Percentiles rank a stretch among this genome's conserved stretches.
These are phyloP conservation scores for Hemitrygon akajei DNA, from an alignment of 2,797 vertebrate genomes.

Conservation along the genomic window DNA sequence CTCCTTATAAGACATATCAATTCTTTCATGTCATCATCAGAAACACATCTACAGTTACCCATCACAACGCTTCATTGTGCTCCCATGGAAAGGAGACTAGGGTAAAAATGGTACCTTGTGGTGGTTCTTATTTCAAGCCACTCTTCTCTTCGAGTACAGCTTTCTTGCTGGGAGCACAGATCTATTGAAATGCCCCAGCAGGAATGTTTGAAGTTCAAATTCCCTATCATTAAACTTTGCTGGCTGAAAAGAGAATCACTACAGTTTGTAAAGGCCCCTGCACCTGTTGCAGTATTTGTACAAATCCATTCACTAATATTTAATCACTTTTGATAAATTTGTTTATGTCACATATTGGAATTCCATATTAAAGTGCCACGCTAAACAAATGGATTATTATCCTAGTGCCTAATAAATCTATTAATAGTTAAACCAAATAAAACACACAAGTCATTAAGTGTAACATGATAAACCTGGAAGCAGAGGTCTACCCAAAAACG, in stretches of 20 bases:
- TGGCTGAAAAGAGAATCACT: conserved; percentile 19
- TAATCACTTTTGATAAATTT: conserved; percentile 81
- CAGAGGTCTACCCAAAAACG: background rate
- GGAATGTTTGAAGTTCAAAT: conserved; percentile 5
- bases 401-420: conserved; percentile 45
- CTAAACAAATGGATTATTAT: conserved; percentile 66
- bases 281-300: conserved; percentile 86
- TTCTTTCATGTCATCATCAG: background rate
- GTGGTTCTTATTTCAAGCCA: background rate
- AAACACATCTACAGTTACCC: background rate
- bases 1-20: background rate
- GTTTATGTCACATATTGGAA: conserved; percentile 60
- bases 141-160: background rate
- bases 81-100: background rate
- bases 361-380: conserved; percentile 47
- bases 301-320: conserved; percentile 79
- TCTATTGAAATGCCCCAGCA: conserved; percentile 15
- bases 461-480: conserved; percentile 15
- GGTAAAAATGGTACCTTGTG: background rate
- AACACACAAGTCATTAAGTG: conserved; percentile 16
- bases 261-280: conserved; percentile 40
- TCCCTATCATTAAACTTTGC: background rate
- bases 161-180: background rate
- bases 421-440: conserved; percentile 64
- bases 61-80: background rate